A percentile compares a stretch with the other conserved stretches of the same genome.
Evolutionary conservation across 2,888 invertebrate genomes (phyloP).

Genomic region (Stenichneumon culpator): DNA sequence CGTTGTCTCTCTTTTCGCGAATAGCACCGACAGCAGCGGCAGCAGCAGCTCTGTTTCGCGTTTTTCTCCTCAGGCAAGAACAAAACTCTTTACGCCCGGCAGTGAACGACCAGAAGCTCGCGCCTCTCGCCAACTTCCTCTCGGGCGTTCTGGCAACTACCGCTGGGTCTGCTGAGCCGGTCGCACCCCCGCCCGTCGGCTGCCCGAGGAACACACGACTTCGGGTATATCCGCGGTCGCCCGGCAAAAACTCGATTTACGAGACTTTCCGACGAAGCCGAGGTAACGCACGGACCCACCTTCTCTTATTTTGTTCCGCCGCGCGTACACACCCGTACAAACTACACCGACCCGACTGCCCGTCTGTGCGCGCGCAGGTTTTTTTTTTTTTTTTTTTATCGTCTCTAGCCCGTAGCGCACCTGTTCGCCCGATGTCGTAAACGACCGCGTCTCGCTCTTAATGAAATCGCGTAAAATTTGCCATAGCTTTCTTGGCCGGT

Average conservation of each 20-base stretch:
- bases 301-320: background rate
- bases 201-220: slow-evolving; percentile 21
- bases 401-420: slow-evolving; percentile 33
- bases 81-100: slow-evolving; percentile 54
- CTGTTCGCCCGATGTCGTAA: slow-evolving; percentile 59
- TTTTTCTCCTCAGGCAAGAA: slow-evolving; percentile 38
- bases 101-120: slow-evolving; percentile 51
- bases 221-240: slow-evolving; percentile 43
- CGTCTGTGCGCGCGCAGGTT: background rate
- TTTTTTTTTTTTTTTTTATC: slow-evolving; percentile 39
- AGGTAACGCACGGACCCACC: slow-evolving; percentile 48
- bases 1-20: slow-evolving; percentile 16
- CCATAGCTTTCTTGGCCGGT: slow-evolving; percentile 11
- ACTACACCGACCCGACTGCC: slow-evolving; percentile 12
- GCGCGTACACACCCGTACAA: background rate
- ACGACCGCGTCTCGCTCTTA: slow-evolving; percentile 57
- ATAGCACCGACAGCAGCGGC: background rate
- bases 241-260: slow-evolving; percentile 55
- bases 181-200: background rate
- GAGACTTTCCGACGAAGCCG: slow-evolving; percentile 46
- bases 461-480: slow-evolving; percentile 63
- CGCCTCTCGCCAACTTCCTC: slow-evolving; percentile 52
- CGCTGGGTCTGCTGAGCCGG: slow-evolving; percentile 3
- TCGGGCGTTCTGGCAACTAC: slow-evolving; percentile 32
- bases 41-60: slow-evolving; percentile 19